phyloP scores from a whole-genome alignment of 2,113 vertebrate genomes.

The Neolamprologus falcicula region DNA sequence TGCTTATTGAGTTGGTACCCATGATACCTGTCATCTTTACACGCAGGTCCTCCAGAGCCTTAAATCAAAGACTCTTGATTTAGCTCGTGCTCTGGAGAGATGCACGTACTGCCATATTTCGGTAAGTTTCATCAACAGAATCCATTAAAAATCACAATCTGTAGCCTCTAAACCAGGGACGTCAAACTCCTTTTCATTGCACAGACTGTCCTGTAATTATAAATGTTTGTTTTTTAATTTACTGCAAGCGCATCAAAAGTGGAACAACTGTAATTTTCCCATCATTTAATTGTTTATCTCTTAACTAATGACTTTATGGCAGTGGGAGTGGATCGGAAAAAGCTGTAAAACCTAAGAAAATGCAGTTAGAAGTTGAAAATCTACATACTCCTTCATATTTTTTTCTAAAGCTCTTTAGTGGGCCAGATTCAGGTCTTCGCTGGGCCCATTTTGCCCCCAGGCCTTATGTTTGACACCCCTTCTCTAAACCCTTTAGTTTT shows the following conservation, averaged over 20 bases:
- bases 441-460: not conserved
- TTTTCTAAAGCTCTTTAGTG: fast-evolving
- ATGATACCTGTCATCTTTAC: not conserved
- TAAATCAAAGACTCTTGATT: slow-evolving; percentile 62
- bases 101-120: slow-evolving; percentile 66
- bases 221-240: not conserved
- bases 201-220: not conserved
- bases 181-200: not conserved
- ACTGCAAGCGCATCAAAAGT: not conserved
- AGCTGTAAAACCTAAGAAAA: not conserved
- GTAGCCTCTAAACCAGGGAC: not conserved
- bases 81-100: slow-evolving; percentile 71
- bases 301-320: not conserved
- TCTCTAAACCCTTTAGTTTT: not conserved
- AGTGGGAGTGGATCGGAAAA: fast-evolving
- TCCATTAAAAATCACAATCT: not conserved
- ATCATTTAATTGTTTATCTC: fast-evolving
- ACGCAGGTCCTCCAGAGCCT: slow-evolving; percentile 72
- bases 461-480: not conserved
- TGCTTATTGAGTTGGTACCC: not conserved
- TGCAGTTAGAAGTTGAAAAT: not conserved
- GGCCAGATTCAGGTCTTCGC: fast-evolving
- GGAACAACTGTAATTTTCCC: fast-evolving
- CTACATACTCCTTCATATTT: not conserved
- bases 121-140: slow-evolving; percentile 58